Evolutionary conservation across 2,113 vertebrate genomes (phyloP), one percentile per base, ranked within the genome.

Genomic region (Engraulis encrasicolus): DNA sequence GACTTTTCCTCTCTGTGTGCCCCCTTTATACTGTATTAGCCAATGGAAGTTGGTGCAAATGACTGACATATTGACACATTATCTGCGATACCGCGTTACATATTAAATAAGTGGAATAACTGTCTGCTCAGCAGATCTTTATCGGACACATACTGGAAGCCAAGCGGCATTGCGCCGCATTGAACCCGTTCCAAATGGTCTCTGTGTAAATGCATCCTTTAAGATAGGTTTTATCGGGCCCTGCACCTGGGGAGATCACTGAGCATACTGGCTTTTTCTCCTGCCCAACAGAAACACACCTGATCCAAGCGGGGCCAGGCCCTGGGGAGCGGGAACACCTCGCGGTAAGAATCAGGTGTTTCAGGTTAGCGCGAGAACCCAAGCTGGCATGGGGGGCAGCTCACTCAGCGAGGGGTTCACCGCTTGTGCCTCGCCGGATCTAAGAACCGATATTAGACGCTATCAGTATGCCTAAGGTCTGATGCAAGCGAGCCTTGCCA

Each of bases 51-150:
- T 74, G 15, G 66, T 74, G 66, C 66, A 74, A 74, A 74, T 74
- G 66, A 74, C 66, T 74, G 66, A 74, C 66, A 74, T 74, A 74
- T 74, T 74, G 66, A 74, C 66, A 74, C 66, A 74, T 74, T 74
- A 74, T 74, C 66, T 27, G 66, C 34, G 66, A 74, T 74, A 74
- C 66, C 66, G 17, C 11, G 12, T 74, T 74, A 74, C 66, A 74
- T 74, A 34, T 74, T 74, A 74, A 74, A 74, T 74, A 74, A 74
- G 66, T 74, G 17, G 66, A 74, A 74, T 74, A 74, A 74, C 66
- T 74, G 66, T 31, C 66, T 31, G 17, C 34, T 74, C 66, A 74
- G 66, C 66, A 74, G 66, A 74, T 74, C 66, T 74, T n/a, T 74
- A 74, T 74, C 66, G 31, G 66, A 74, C 66, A 71, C 61, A 14